Evolutionary conservation across 2,888 invertebrate species (phyloP).

Genomic region (Polyommatus iphigenia): DNA sequence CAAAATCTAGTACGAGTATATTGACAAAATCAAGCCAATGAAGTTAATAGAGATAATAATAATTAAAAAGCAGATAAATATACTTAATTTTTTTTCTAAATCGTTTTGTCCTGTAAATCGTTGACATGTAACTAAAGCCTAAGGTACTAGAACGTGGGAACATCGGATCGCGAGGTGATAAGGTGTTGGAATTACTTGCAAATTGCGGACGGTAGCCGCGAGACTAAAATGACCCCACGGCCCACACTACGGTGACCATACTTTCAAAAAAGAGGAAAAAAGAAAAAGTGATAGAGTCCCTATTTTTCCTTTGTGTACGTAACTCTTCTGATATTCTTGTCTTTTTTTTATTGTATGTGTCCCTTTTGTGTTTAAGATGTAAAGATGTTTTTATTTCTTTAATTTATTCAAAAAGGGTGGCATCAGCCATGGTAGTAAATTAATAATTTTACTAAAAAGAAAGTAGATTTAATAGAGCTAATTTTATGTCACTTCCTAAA

Average conservation of each 20-base stretch:
- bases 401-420: too few relatives aligned
- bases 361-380: too few relatives aligned
- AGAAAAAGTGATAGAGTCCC: too few relatives aligned
- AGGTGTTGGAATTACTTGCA: conserved; percentile 53
- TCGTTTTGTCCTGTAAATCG: background rate
- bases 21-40: too few relatives aligned
- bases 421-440: too few relatives aligned
- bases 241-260: background rate
- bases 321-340: too few relatives aligned
- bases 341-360: too few relatives aligned
- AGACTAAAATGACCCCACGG: conserved; percentile 15
- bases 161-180: conserved; percentile 37
- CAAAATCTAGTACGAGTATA: too few relatives aligned
- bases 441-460: too few relatives aligned
- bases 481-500: background rate
- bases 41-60: background rate
- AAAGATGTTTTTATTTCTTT: too few relatives aligned
- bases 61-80: background rate
- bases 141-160: conserved; percentile 45
- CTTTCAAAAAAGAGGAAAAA: background rate
- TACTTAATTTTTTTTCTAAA: background rate
- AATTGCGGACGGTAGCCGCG: conserved; percentile 48
- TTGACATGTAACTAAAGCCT: background rate
- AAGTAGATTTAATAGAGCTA: background rate
- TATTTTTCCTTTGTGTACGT: too few relatives aligned